phyloP scores from a whole-genome alignment of 2,797 vertebrate species.

The Lacerta bilineata region DNA sequence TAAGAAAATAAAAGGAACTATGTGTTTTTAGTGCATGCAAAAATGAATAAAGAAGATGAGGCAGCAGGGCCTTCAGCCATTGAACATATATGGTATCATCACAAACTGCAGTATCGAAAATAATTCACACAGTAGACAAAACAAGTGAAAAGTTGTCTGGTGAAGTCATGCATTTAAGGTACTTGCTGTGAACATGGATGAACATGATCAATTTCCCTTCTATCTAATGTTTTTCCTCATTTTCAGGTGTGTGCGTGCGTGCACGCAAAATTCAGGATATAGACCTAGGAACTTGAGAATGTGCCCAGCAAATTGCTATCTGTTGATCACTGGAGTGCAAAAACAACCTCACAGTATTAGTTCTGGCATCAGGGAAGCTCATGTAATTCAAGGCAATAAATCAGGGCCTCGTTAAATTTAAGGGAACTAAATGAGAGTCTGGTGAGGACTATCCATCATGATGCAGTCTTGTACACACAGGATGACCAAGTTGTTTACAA shows the following conservation, averaged over 20 bases:
- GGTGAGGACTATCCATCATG: background rate
- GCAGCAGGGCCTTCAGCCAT: background rate
- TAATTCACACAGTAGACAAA: conserved; percentile 19
- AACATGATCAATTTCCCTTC: conserved; percentile 8
- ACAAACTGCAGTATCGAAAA: background rate
- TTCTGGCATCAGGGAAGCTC: conserved; percentile 35
- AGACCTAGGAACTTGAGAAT: conserved; percentile 25
- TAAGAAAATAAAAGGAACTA: background rate
- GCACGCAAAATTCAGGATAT: background rate
- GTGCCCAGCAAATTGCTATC: conserved; percentile 8
- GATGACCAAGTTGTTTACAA: conserved; percentile 29
- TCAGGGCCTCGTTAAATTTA: conserved; percentile 16
- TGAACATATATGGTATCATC: background rate
- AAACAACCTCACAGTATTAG: conserved; percentile 32
- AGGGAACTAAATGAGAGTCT: conserved; percentile 27
- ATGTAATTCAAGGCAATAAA: conserved; percentile 21
- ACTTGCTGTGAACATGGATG: background rate
- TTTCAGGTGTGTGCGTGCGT: background rate
- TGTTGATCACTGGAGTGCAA: conserved; percentile 50
- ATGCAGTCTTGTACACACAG: conserved; percentile 9
- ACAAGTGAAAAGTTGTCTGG: conserved; percentile 34
- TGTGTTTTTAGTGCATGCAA: background rate
- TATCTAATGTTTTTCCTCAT: background rate
- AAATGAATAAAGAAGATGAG: conserved; percentile 7
- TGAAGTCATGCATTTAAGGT: conserved; percentile 13